These are phyloP conservation scores for Sphaerophoria taeniata DNA, from an alignment of 2,888 invertebrate genomes.

Conservation along the genomic window DNA sequence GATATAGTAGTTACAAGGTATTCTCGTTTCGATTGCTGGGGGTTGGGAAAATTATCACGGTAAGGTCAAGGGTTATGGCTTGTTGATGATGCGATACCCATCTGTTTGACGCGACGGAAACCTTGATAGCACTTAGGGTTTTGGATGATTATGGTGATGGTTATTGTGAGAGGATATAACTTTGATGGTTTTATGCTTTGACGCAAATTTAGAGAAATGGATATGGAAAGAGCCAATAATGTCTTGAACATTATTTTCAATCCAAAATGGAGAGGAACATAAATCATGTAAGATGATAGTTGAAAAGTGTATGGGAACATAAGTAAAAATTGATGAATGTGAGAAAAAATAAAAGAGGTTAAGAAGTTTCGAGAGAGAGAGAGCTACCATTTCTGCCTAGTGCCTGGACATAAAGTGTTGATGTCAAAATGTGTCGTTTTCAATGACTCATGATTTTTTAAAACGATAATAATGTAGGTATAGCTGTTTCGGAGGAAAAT, in stretches of 20 bases:
- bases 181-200: conserved; percentile 1
- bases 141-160: conserved; percentile 2
- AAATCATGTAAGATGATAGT: conserved; percentile 26
- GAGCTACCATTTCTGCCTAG: too few relatives aligned
- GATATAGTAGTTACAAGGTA: conserved; percentile 26
- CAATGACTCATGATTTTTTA: too few relatives aligned
- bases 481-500: too few relatives aligned
- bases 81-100: conserved; percentile 45
- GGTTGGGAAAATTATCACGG: conserved; percentile 27
- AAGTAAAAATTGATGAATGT: too few relatives aligned
- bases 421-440: too few relatives aligned
- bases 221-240: not conserved
- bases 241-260: too few relatives aligned
- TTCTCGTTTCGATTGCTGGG: conserved; percentile 7
- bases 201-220: not conserved
- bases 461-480: too few relatives aligned
- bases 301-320: conserved; percentile 33
- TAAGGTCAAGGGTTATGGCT: too few relatives aligned
- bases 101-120: not conserved
- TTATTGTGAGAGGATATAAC: conserved; percentile 25
- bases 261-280: conserved; percentile 6
- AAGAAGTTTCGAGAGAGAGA: too few relatives aligned
- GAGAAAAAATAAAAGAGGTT: too few relatives aligned
- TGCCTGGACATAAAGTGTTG: too few relatives aligned
- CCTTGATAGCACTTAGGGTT: not conserved